Evolutionary conservation across 2,113 vertebrate species (phyloP).

Genomic region (Salminus brasiliensis): DNA sequence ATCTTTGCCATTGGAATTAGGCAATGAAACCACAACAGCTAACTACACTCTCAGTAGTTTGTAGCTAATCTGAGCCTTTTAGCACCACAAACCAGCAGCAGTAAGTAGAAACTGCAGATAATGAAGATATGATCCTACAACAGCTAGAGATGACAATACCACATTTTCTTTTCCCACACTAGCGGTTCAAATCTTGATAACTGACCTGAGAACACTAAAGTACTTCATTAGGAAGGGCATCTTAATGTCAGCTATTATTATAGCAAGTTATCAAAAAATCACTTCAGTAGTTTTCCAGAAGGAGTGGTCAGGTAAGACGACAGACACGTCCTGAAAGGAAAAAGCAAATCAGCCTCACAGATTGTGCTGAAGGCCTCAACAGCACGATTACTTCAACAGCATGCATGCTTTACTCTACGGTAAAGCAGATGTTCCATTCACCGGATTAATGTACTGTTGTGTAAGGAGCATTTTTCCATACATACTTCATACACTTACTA

Average conservation of each 20-base stretch:
- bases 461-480: not conserved
- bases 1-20: not conserved
- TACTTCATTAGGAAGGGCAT: no score
- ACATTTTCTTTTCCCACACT: no score
- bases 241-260: no score
- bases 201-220: no score
- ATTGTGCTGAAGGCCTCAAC: no score
- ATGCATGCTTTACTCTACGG: not conserved
- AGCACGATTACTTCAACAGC: not conserved
- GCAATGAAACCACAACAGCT: not conserved
- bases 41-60: not conserved
- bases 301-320: not conserved
- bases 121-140: not conserved
- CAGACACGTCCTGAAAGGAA: conserved; percentile 16
- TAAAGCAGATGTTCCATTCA: not conserved
- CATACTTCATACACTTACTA: no score
- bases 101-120: not conserved
- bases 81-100: not conserved
- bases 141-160: no score
- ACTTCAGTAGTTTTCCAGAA: conserved; percentile 5
- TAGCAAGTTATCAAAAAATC: no score
- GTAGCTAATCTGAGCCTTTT: not conserved
- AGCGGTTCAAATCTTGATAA: no score
- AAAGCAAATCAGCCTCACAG: not conserved
- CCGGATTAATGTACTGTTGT: not conserved